Conservation (phyloP, 2,113 vertebrate species). For the Seriola aureovittata region DNA sequence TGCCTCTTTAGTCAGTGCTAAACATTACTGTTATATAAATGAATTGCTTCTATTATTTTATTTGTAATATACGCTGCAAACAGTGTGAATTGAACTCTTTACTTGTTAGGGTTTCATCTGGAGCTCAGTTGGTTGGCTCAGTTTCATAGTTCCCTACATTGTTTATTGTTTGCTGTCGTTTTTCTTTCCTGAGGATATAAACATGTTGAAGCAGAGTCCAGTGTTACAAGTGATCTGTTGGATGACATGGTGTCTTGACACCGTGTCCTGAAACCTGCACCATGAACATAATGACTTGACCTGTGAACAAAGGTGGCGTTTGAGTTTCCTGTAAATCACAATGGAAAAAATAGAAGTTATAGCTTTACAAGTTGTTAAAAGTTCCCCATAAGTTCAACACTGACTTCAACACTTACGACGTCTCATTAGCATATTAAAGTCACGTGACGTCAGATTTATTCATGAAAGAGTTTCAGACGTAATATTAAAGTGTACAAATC, state of each 20-base stretch:
- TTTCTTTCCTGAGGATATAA: conserved; percentile 88
- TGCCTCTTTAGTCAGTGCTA: background rate
- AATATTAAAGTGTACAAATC: too few relatives aligned
- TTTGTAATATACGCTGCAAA: background rate
- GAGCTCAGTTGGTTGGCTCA: conserved; percentile 7
- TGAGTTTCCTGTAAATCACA: conserved; percentile 18
- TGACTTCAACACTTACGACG: background rate
- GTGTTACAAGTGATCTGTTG: conserved; percentile 50
- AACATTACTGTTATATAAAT: background rate
- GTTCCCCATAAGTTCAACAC: background rate
- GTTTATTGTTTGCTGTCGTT: conserved; percentile 78
- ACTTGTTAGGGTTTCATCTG: background rate
- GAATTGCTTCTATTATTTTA: background rate
- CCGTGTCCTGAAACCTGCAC: conserved; percentile 25
- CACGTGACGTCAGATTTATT: conserved; percentile 6
- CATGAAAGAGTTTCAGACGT: background rate
- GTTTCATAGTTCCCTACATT: background rate
- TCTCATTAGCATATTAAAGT: background rate
- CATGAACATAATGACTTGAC: conserved; percentile 5
- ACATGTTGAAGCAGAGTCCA: conserved; percentile 83
- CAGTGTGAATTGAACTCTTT: background rate
- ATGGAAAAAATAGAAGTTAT: background rate
- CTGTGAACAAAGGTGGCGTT: background rate
- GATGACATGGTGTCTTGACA: conserved; percentile 27
- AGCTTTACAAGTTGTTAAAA: conserved; percentile 11